Conservation (phyloP, 2,888 invertebrate genomes). For the Belgica antarctica region DNA sequence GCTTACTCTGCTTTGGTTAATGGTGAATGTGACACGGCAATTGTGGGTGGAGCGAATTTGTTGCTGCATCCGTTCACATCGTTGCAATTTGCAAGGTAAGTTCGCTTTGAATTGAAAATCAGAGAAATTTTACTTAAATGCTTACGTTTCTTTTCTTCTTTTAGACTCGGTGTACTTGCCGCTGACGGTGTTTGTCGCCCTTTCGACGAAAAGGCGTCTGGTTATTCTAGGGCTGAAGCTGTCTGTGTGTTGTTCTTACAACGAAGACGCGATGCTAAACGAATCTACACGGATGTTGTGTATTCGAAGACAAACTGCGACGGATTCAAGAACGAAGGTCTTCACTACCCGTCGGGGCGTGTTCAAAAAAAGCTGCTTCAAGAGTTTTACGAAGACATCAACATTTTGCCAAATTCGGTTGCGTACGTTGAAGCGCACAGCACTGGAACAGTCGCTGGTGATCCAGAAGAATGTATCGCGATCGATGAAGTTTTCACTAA, state of each 20-base stretch:
- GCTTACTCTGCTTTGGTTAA: constrained; percentile 68
- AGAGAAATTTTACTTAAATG: not conserved
- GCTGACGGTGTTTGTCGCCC: constrained; percentile 32
- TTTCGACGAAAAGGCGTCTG: constrained; percentile 48
- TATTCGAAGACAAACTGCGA: constrained; percentile 61
- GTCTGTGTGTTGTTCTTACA: constrained; percentile 55
- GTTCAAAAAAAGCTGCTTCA: constrained; percentile 52
- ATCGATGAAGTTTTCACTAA: constrained; percentile 61
- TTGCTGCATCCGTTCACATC: constrained; percentile 79
- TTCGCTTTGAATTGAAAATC: not conserved
- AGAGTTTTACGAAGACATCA: constrained; percentile 57
- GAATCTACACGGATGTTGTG: constrained; percentile 58
- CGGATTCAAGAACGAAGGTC: constrained; percentile 53
- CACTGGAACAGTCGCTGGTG: constrained; percentile 60
- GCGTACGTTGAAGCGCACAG: constrained; percentile 63
- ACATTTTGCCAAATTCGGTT: constrained; percentile 57
- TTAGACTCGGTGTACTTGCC: constrained; percentile 27
- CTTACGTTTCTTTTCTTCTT: not conserved
- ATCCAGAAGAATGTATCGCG: constrained; percentile 66
- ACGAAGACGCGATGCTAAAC: constrained; percentile 54
- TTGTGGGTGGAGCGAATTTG: constrained; percentile 78
- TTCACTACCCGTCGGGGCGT: constrained; percentile 48
- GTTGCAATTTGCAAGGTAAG: constrained; percentile 69
- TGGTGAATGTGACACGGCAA: constrained; percentile 75
- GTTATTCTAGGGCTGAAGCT: constrained; percentile 57